Evolutionary conservation across 2,797 vertebrate genomes (phyloP), one percentile per base, ranked within the genome.

Genomic region (Leptodactylus fallax): DNA sequence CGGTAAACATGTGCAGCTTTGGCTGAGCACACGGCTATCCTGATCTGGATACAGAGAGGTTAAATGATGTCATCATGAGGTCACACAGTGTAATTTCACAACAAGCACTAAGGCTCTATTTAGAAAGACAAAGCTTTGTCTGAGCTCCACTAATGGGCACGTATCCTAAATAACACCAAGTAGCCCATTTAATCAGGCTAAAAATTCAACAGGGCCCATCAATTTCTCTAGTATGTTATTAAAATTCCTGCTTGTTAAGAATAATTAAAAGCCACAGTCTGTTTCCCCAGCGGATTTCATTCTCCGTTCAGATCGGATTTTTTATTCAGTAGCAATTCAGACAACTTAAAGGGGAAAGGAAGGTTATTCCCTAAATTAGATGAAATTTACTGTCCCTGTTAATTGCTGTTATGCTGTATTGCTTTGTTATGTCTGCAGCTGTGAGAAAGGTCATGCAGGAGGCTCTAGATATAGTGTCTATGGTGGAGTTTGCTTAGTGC

Each of bases 201-300:
- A 89, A 89, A 89, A 89, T 89, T 89, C 88, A 89, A 89, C 80
- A 89, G 88, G 84, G 85, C 88, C 88, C 84, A 89, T 89, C 88
- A 89, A 89, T 89, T 89, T 89, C 88, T 86, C 88, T 83, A 86
- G 79, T 86, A 86, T 83, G 85, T 89, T 89, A 89, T 89, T 89
- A 89, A 89, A 89, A 89, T 89, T 89, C 80, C 80, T 86, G 88
- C 88, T 89, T 83, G 88, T 89, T 89, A 89, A 89, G 88, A 89
- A 89, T 89, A 89, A 89, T 89, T 89, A 89, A 89, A 89, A 89
- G 88, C 85, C 88, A 89, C 85, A 89, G 88, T 86, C 88, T 89
- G 79, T 89, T 89, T 89, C 88, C 85, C 79, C 85, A 77, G 67
- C 65, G 85, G 85, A 89, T 86, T 89, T 83, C 72, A 83, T 86